Evolutionary conservation across 2,797 vertebrate species (phyloP).

Genomic region (Podarcis siculus): DNA sequence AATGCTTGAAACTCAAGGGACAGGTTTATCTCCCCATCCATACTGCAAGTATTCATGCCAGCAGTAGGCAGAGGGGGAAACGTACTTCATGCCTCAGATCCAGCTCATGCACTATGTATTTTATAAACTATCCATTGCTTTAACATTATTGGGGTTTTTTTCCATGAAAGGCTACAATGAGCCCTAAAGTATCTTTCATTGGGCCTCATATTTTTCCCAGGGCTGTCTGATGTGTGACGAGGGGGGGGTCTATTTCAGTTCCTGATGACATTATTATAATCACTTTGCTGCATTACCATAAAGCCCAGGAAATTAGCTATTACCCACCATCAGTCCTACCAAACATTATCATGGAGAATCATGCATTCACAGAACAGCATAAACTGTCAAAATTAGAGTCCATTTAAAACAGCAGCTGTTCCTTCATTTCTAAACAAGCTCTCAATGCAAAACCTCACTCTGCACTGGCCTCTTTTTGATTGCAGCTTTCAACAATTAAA

Average conservation of each 20-base stretch:
- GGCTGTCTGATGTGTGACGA: constrained; percentile 43
- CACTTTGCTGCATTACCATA: constrained; percentile 69
- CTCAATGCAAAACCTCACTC: constrained; percentile 71
- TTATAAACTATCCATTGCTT: constrained; percentile 49
- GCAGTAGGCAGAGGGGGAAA: constrained; percentile 15
- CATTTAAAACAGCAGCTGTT: constrained; percentile 82
- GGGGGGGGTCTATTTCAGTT: constrained; percentile 60
- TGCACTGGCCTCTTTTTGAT: constrained; percentile 51
- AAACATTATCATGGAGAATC: constrained; percentile 74
- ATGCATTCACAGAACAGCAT: constrained; percentile 73
- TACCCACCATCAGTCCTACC: constrained; percentile 72
- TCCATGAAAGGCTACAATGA: constrained; percentile 52
- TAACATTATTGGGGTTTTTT: constrained; percentile 44
- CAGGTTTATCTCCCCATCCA: background rate
- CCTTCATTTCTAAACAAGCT: constrained; percentile 72
- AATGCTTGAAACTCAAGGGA: background rate
- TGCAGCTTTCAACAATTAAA: constrained; percentile 52
- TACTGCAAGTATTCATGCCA: constrained; percentile 58
- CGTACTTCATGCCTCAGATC: constrained; percentile 45
- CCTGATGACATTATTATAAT: constrained; percentile 64
- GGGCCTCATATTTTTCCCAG: constrained; percentile 41
- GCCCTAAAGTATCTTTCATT: constrained; percentile 32
- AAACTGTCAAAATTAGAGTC: constrained; percentile 79
- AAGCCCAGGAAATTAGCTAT: constrained; percentile 78
- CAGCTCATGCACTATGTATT: constrained; percentile 49